Evolutionary conservation across 23 tunicate genomes (phyloP).

Genomic region (Ascidia mentula): DNA sequence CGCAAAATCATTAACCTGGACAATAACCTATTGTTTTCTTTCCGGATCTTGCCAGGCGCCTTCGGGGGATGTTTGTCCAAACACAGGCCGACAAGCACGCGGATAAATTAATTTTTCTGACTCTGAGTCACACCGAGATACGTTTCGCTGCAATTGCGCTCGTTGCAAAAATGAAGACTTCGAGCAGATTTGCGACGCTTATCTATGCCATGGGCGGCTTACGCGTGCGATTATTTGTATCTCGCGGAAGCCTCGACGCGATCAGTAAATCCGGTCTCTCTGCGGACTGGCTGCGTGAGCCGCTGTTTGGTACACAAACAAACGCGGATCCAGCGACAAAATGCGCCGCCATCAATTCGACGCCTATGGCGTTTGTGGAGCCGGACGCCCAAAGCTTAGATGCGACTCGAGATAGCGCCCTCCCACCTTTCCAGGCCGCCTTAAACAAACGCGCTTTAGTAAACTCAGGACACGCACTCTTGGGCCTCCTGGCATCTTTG

Average conservation of each 20-base stretch:
- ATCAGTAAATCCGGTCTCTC: slow-evolving; percentile 6
- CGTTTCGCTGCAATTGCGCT: neutral
- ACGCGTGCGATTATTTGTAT: neutral
- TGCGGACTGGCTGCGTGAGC: slow-evolving; percentile 9
- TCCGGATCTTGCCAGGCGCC: neutral
- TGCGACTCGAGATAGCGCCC: slow-evolving; percentile 7
- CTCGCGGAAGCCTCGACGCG: slow-evolving; percentile 7
- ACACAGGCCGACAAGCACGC: neutral
- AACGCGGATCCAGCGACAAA: neutral
- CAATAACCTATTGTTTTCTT: slow-evolving; percentile 1
- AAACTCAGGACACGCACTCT: neutral
- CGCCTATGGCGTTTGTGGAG: slow-evolving; percentile 6
- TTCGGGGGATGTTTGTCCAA: neutral
- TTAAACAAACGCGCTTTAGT: neutral
- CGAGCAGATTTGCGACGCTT: neutral
- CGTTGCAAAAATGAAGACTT: neutral
- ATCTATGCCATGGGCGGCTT: slow-evolving; percentile 1
- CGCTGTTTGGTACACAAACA: slow-evolving; percentile 9
- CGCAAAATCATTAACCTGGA: slow-evolving; percentile 5
- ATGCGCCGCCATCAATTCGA: neutral
- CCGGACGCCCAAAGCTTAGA: neutral
- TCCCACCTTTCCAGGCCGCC: neutral
- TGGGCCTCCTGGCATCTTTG: neutral
- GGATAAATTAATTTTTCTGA: neutral
- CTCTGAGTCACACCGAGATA: neutral